Base-by-base conservation (phyloP, 1,140 invertebrate genomes). In the Campoletis sonorensis region DNA sequence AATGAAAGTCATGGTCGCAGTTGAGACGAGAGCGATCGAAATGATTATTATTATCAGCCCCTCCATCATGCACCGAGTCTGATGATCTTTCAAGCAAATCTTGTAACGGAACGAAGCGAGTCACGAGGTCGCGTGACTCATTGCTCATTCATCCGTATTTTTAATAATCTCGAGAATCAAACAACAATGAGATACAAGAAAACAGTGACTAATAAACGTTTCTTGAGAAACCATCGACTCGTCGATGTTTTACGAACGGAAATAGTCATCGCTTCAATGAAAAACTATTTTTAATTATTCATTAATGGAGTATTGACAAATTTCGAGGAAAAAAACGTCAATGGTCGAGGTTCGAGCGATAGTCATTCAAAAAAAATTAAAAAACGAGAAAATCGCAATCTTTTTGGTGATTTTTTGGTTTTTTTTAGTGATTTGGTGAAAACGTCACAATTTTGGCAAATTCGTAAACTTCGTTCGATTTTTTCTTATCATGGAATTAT, bases 161-260 rank as follows among this genome's bases (percentile, higher is more conserved):
- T 7, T 61, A 37, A 67, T 61, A 78, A 78, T 75, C 54, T 75
- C 26, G 23, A 26, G 26, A 75, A 18, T 15, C 23, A 23, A 64
- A 26, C 27, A 64, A 15, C 4, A 58, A 64, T 64, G 23, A 64
- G 72, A 13, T 18, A 23, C 33, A 18, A 33, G 13, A 61, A 2
- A n/a, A 64, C 11, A 21, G 33, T 64, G 73, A 75, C 72, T 78
- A 45, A 78, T 37, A 27, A 61, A 37, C 13, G 58, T 67, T 78
- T 67, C 76, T 78, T 78, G 76, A 78, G 76, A 78, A 78, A 78
- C 30, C 15, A 30, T 78, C 33, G 58, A 78, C 76, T 78, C 11
- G 26, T 54, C 27, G 11, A 45, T 45, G n/a, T 30, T 21, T 77
- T 77, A 37, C 15, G 37, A 61, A 37, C 49, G 51, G n/a, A 26